Conservation (phyloP, 2,888 invertebrate species). For the Tridacna gigas region DNA sequence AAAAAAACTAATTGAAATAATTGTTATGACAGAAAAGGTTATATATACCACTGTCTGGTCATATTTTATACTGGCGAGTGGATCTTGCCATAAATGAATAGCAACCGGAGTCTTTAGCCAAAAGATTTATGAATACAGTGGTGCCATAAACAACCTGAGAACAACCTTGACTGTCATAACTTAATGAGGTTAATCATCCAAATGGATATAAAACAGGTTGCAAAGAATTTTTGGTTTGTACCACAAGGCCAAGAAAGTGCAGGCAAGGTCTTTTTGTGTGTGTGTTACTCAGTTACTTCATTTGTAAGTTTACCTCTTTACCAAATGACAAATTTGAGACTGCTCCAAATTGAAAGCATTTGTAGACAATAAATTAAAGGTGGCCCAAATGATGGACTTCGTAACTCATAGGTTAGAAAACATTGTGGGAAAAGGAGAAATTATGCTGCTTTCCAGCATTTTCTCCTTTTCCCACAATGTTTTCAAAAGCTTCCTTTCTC, state of each 20-base stretch:
- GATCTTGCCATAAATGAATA: not conserved
- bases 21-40: not conserved
- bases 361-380: too few relatives aligned
- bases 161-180: conserved; percentile 28
- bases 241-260: conserved; percentile 20
- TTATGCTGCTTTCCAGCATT: too few relatives aligned
- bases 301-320: too few relatives aligned
- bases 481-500: too few relatives aligned
- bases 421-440: too few relatives aligned
- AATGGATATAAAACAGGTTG: conserved; percentile 28
- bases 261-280: conserved; percentile 8
- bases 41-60: not conserved
- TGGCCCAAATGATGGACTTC: too few relatives aligned
- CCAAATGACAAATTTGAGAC: too few relatives aligned
- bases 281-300: not conserved
- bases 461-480: too few relatives aligned
- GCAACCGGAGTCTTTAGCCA: not conserved
- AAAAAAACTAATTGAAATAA: not conserved
- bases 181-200: conserved; percentile 30
- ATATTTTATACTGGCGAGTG: not conserved
- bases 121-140: conserved; percentile 15
- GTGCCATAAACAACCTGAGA: conserved; percentile 10
- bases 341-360: too few relatives aligned
- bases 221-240: not conserved
- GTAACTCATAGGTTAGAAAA: too few relatives aligned